Percentiles rank a stretch among this genome's conserved stretches.
phyloP scores from a whole-genome alignment of 1,140 invertebrate genomes.

The Brachionus calyciflorus region DNA sequence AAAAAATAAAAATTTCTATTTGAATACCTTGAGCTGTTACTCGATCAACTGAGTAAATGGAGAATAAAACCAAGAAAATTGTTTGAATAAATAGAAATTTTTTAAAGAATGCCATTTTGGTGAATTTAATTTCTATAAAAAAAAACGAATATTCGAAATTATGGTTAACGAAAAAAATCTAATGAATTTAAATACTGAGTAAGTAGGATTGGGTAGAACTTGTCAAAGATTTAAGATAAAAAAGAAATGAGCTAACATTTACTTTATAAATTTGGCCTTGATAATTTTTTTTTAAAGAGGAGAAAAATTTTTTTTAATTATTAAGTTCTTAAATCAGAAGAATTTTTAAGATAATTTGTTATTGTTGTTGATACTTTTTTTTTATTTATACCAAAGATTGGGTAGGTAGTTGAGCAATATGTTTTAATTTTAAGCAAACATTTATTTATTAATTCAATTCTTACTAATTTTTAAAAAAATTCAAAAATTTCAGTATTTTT shows the following conservation, averaged over 20 bases:
- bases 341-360: too few species aligned
- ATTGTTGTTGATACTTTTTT: too few species aligned
- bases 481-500: slow-evolving; percentile 8
- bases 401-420: background rate
- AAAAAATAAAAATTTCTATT: background rate
- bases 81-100: background rate
- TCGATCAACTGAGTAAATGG: background rate
- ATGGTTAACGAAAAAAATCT: background rate
- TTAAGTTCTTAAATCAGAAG: background rate
- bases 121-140: background rate
- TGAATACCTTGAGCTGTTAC: slow-evolving; percentile 27
- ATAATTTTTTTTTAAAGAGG: background rate
- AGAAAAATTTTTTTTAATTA: background rate
- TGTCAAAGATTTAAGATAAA: slow-evolving; percentile 15
- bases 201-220: background rate
- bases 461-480: background rate
- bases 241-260: slow-evolving; percentile 5
- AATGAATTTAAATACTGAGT: background rate
- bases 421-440: slow-evolving; percentile 9
- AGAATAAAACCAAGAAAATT: background rate
- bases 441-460: background rate
- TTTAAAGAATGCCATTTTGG: background rate
- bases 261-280: slow-evolving; percentile 22
- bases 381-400: slow-evolving; percentile 27
- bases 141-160: background rate